Percentiles rank a stretch among this genome's conserved stretches.
phyloP scores from a whole-genome alignment of 2,113 vertebrate genomes.

The Lepisosteus osseus region DNA sequence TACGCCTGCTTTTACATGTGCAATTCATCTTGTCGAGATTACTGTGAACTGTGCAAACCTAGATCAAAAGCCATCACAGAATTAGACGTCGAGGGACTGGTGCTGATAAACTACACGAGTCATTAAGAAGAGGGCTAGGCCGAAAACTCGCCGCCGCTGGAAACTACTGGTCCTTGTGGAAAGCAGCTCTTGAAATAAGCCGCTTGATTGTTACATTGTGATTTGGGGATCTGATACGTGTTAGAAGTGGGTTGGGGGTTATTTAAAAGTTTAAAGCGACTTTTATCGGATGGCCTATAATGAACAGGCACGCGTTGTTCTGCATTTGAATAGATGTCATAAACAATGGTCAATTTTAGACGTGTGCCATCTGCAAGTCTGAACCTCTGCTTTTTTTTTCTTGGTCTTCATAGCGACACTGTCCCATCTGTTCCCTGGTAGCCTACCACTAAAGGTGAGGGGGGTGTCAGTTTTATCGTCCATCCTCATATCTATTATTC shows the following conservation, averaged over 20 bases:
- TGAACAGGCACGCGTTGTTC: constrained; percentile 2
- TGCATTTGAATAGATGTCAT: background rate
- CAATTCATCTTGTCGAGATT: no score
- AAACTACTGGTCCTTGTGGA: no score
- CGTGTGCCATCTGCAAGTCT: constrained; percentile 20
- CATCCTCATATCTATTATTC: background rate
- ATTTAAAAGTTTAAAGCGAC: background rate
- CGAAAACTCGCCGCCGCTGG: no score
- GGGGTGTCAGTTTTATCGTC: constrained; percentile 1
- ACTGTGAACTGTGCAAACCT: no score
- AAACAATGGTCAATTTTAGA: background rate
- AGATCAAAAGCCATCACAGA: no score
- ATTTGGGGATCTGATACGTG: no score
- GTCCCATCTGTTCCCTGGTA: constrained; percentile 19
- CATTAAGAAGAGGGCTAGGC: no score
- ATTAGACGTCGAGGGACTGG: no score
- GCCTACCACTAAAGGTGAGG: background rate
- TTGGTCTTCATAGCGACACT: constrained; percentile 13
- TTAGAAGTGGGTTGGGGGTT: background rate
- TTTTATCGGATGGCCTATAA: constrained; percentile 9
- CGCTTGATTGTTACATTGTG: no score
- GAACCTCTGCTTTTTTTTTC: background rate
- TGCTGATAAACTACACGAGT: no score
- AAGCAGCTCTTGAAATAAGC: no score
- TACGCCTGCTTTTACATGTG: no score